A percentile compares a stretch with the other conserved stretches of the same genome.
Evolutionary conservation across 2,888 invertebrate genomes (phyloP).

Genomic region (Pachymerium ferrugineum): DNA sequence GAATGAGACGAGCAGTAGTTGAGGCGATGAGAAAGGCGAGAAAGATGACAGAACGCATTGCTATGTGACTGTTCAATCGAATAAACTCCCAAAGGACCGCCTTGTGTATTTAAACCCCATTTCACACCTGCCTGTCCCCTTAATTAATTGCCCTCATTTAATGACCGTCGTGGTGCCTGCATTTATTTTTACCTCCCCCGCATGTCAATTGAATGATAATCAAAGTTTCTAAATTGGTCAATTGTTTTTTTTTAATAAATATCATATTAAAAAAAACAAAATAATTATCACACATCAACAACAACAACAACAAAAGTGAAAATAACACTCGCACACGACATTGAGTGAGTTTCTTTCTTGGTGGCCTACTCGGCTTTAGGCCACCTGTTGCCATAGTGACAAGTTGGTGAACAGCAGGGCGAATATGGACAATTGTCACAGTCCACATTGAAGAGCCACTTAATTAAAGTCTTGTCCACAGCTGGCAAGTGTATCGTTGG

Average conservation of each 20-base stretch:
- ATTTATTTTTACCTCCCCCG: not conserved
- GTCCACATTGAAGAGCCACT: slow-evolving; percentile 13
- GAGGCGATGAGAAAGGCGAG: not conserved
- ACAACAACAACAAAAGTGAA: too few species aligned
- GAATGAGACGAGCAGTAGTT: not conserved
- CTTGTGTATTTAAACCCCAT: not conserved
- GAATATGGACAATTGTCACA: not conserved
- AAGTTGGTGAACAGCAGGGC: not conserved
- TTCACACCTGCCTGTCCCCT: not conserved
- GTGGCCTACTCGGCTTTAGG: not conserved
- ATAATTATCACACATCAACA: not conserved
- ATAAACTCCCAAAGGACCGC: not conserved
- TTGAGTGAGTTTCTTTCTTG: not conserved
- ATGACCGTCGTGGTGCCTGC: not conserved
- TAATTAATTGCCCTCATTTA: not conserved
- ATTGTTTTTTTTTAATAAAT: slow-evolving; percentile 10
- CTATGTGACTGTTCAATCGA: not conserved
- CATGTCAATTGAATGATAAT: not conserved
- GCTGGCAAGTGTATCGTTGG: not conserved
- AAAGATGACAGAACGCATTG: not conserved
- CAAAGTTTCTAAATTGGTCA: not conserved
- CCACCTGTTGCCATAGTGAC: slow-evolving; percentile 13
- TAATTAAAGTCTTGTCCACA: slow-evolving; percentile 10
- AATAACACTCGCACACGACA: not conserved
- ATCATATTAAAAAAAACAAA: not conserved